Conservation (phyloP, 2,797 vertebrate genomes). For the Acrossocheilus wenchowensis region DNA sequence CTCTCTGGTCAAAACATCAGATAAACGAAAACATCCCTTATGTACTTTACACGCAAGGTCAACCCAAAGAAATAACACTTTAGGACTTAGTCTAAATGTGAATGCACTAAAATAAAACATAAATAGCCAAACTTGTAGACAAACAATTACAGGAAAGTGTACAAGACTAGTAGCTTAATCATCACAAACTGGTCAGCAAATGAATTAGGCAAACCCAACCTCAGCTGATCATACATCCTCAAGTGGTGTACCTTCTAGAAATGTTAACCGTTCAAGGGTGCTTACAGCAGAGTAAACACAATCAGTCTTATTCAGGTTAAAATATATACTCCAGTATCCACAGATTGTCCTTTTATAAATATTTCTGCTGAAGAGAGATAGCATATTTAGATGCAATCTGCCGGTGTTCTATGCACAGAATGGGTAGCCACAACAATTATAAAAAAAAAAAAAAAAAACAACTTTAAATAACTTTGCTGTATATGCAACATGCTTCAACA, state of each 20-base stretch:
- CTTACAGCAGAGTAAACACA: conserved; percentile 29
- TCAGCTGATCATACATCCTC: background rate
- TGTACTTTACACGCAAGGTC: background rate
- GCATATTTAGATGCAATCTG: conserved; percentile 21
- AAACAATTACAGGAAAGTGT: background rate
- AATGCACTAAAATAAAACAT: background rate
- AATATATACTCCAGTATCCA: background rate
- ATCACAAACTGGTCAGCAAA: conserved; percentile 29
- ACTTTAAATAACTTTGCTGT: background rate
- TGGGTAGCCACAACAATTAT: background rate
- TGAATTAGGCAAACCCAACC: background rate
- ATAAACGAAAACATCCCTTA: background rate
- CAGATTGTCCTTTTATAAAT: conserved; percentile 9
- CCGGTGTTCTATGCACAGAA: background rate
- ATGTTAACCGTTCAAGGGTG: background rate
- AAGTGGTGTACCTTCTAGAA: conserved; percentile 15
- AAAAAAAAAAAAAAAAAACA: background rate
- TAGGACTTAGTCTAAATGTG: background rate
- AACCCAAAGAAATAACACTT: background rate
- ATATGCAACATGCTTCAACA: conserved; percentile 52
- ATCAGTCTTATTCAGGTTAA: background rate
- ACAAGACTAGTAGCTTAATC: background rate
- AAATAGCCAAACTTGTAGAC: background rate
- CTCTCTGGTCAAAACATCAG: background rate
- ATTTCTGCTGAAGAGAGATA: background rate